Percentiles rank a stretch among this genome's conserved stretches.
Conservation (phyloP, 2,797 vertebrate genomes). For the Nasua narica region DNA sequence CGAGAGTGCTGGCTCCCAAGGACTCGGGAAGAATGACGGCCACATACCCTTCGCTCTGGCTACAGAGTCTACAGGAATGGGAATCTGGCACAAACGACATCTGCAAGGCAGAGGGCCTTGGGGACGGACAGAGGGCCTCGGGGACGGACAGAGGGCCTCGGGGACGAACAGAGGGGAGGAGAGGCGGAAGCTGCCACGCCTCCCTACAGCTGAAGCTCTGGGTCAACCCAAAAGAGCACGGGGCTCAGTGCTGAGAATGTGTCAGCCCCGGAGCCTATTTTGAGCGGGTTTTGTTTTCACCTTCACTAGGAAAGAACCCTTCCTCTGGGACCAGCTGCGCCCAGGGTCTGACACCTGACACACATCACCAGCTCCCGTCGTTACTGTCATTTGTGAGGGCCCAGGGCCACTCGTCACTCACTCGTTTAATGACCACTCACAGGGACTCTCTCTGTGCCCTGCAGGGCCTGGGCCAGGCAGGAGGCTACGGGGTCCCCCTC, state of each 20-base stretch:
- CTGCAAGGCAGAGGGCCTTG: background rate
- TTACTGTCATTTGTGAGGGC: background rate
- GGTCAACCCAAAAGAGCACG: background rate
- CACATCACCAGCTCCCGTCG: background rate
- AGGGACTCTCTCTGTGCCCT: background rate
- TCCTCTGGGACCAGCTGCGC: background rate
- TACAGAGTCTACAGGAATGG: background rate
- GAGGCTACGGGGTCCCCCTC: background rate
- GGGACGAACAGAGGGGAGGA: background rate
- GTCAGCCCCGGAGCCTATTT: background rate
- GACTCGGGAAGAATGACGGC: background rate
- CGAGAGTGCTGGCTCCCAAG: background rate
- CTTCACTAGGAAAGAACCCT: background rate
- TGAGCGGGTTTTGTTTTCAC: background rate
- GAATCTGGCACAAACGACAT: background rate
- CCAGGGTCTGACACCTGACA: background rate
- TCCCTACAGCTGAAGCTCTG: background rate
- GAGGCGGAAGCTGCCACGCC: rapidly evolving
- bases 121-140: background rate
- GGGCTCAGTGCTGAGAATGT: background rate
- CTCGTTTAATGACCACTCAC: background rate
- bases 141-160: background rate
- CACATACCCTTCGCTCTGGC: background rate
- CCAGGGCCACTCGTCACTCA: background rate
- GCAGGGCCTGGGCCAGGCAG: too few relatives aligned